Evolutionary conservation across 2,888 invertebrate genomes (phyloP).

Genomic region (Ormyrus pomaceus): DNA sequence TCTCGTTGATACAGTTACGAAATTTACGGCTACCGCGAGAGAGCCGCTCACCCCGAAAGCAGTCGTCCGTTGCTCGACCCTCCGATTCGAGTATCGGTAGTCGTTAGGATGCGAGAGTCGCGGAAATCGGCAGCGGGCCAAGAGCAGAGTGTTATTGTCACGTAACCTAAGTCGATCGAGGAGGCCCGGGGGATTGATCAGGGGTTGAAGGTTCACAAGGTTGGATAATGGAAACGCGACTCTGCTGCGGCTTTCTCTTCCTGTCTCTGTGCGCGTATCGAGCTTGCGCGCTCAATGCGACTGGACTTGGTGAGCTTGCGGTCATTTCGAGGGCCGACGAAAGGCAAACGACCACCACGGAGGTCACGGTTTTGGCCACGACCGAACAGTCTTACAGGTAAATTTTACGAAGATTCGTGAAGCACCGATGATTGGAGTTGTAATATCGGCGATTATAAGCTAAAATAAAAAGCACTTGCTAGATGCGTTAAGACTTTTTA

Average conservation of each 20-base stretch:
- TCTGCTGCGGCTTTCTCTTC: slow-evolving; percentile 24
- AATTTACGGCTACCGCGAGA: slow-evolving; percentile 30
- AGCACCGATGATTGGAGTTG: no score
- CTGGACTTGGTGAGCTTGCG: slow-evolving; percentile 10
- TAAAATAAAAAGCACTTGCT: neutral
- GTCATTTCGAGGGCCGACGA: slow-evolving; percentile 52
- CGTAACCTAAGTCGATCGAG: neutral
- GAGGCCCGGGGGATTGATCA: neutral
- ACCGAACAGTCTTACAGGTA: slow-evolving; percentile 66
- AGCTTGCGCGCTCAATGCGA: neutral
- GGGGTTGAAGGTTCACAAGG: no score
- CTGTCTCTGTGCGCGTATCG: slow-evolving; percentile 13
- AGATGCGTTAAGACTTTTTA: neutral
- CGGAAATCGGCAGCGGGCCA: slow-evolving; percentile 56
- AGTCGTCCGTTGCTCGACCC: no score
- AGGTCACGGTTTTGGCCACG: slow-evolving; percentile 61
- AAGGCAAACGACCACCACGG: slow-evolving; percentile 56
- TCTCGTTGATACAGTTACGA: slow-evolving; percentile 72
- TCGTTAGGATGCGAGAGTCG: neutral
- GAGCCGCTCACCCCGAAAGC: neutral
- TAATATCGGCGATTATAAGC: no score
- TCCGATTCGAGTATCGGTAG: no score
- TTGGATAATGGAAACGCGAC: slow-evolving; percentile 11
- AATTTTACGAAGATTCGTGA: neutral
- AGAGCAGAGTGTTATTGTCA: neutral